Percentiles rank a stretch among this genome's conserved stretches.
Evolutionary conservation across 2,797 vertebrate species (phyloP).

Genomic region (Sebastes flavidus): DNA sequence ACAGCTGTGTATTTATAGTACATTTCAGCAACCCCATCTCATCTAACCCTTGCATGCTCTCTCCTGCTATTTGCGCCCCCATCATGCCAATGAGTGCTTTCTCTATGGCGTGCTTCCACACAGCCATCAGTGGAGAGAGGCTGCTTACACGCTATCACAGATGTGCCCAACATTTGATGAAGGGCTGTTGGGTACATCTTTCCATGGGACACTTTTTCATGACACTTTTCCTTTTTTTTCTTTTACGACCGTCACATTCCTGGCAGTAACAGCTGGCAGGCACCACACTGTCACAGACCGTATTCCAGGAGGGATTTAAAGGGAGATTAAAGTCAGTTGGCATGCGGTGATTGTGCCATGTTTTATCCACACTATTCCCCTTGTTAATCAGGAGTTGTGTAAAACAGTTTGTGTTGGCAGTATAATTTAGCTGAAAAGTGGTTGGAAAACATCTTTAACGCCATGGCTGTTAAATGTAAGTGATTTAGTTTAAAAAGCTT

Average conservation of each 20-base stretch:
- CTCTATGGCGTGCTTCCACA: not conserved
- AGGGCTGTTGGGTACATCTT: conserved; percentile 2
- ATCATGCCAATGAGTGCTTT: conserved; percentile 8
- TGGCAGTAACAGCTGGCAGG: conserved; percentile 35
- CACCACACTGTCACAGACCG: not conserved
- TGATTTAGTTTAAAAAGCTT: not conserved
- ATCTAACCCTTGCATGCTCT: not conserved
- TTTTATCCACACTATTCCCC: not conserved
- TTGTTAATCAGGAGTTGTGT: conserved; percentile 18
- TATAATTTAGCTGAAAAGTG: conserved; percentile 23
- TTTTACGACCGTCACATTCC: conserved; percentile 5
- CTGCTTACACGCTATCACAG: conserved; percentile 1
- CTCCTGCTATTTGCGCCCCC: not conserved
- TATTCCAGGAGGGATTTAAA: conserved; percentile 41
- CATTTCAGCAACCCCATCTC: conserved; percentile 4
- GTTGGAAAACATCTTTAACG: conserved; percentile 3
- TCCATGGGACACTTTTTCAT: conserved; percentile 15
- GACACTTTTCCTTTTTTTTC: not conserved
- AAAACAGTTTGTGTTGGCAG: conserved; percentile 12
- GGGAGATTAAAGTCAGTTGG: conserved; percentile 40
- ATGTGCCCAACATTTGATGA: conserved; percentile 27
- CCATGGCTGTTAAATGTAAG: not conserved
- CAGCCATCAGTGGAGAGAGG: not conserved
- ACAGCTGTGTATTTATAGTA: conserved; percentile 32
- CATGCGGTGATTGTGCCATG: not conserved